Base-by-base conservation (phyloP, 2,888 invertebrate species). In the Agriopis aurantiaria region DNA sequence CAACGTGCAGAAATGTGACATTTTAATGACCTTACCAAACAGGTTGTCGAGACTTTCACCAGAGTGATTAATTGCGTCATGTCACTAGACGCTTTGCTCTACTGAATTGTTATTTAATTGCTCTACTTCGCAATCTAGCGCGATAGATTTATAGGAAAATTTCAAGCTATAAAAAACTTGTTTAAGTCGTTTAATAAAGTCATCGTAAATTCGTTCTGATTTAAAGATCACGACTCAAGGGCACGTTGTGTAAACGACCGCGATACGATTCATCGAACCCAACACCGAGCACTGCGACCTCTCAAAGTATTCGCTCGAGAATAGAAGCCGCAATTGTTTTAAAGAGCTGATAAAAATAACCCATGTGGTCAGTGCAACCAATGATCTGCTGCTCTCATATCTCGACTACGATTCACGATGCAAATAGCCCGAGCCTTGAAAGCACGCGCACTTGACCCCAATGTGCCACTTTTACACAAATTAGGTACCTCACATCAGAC, bases 361-460 rank as follows among this genome's bases (percentile, higher is more conserved):
- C 71, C 72, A 75, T 75, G 80, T 82, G 88, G 86, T 85, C 87
- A 87, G 86, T 88, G 84, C 81, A 86, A 23, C 17, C 17, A 23
- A 82, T 83, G 78, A 77, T 80, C 79, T 73, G 63, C 64, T 76
- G 78, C 73, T 77, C 74, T 76, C 69, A 74, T 76, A 78, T 76
- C 78, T 75, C 14, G 79, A 80, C 79, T 81, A 78, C 77, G 75
- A n/a, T 78, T 79, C 76, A 68, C 71, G 76, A 80, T 82, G 83
- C 80, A 85, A 85, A 84, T 82, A 85, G 77, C 80, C 69, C 63
- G 77, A 86, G 80, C 75, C 72, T 73, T 65, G 77, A 78, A 82
- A 85, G 46, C 76, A 41, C 74, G 74, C 82, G 86, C 86, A 84
- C 88, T 91, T 91, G 89, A 89, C 90, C 90, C 85, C 87, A 86